Conservation (phyloP, 2,888 invertebrate genomes). For the Trissonchulus latispiculum region DNA sequence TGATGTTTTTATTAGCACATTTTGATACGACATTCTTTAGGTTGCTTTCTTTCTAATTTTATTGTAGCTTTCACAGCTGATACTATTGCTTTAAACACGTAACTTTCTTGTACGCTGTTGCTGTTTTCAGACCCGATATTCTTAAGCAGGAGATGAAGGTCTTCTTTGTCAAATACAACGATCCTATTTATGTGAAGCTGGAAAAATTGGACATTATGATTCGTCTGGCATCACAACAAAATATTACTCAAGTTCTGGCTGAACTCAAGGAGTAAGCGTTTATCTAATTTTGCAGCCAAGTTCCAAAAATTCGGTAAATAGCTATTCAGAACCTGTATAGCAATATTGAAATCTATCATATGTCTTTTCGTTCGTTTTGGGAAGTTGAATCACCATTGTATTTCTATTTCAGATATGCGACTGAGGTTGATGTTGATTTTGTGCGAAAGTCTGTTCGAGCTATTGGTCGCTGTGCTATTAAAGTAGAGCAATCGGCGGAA, state of each 20-base stretch:
- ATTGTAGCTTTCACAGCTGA: too few relatives aligned
- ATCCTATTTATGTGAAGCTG: conserved; percentile 97
- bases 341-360: too few relatives aligned
- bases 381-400: too few relatives aligned
- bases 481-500: conserved; percentile 89
- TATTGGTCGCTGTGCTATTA: conserved; percentile 93
- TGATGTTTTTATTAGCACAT: too few relatives aligned
- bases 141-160: conserved; percentile 99
- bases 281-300: too few relatives aligned
- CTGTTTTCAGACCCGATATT: conserved; percentile 69
- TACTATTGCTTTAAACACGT: too few relatives aligned
- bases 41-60: too few relatives aligned
- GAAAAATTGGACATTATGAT: conserved; percentile 99
- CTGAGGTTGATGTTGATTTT: conserved; percentile 98
- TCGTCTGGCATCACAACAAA: conserved; percentile 87
- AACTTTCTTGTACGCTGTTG: too few relatives aligned
- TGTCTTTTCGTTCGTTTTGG: too few relatives aligned
- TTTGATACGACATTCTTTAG: too few relatives aligned
- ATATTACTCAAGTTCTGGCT: conserved; percentile 93
- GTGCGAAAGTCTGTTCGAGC: conserved; percentile 96
- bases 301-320: too few relatives aligned
- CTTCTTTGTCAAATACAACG: conserved; percentile 99
- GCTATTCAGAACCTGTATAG: too few relatives aligned
- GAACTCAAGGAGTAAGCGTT: conserved; percentile 74
- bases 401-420: conserved; percentile 65